phyloP scores from a whole-genome alignment of 1,140 invertebrate genomes.

The Drosophila prosaltans region DNA sequence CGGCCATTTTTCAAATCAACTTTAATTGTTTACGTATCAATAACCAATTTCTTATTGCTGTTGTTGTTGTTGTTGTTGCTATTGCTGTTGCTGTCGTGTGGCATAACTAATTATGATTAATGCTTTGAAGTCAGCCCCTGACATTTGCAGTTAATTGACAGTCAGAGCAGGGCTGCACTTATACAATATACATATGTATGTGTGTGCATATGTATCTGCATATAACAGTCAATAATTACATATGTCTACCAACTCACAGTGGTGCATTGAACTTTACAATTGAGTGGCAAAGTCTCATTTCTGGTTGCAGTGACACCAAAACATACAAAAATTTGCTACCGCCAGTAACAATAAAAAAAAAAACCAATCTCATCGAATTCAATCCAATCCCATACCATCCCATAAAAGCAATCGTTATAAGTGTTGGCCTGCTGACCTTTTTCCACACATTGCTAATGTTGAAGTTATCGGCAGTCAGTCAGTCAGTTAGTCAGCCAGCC shows the following conservation, averaged over 20 bases:
- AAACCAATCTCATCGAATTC: slow-evolving; percentile 1
- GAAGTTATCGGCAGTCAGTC: slow-evolving; percentile 40
- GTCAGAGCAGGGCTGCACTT: slow-evolving; percentile 40
- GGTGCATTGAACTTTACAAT: slow-evolving; percentile 62
- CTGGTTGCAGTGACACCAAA: slow-evolving; percentile 13
- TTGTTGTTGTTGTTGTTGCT: slow-evolving; percentile 34
- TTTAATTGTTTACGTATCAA: slow-evolving; percentile 78
- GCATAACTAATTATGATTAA: slow-evolving; percentile 81
- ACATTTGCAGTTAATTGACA: slow-evolving; percentile 77
- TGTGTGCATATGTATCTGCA: not conserved
- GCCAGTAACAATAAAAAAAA: not conserved
- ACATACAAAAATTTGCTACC: slow-evolving; percentile 39
- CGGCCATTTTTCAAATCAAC: slow-evolving; percentile 66
- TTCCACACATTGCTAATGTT: slow-evolving; percentile 59
- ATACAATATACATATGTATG: slow-evolving; percentile 1
- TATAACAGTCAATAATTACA: not conserved
- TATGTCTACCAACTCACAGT: not conserved
- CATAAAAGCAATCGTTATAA: slow-evolving; percentile 26
- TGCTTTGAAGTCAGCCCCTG: slow-evolving; percentile 63
- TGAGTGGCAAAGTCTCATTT: slow-evolving; percentile 28
- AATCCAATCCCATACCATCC: slow-evolving; percentile 25
- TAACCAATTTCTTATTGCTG: slow-evolving; percentile 43
- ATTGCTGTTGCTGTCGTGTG: slow-evolving; percentile 63
- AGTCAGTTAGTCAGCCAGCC: slow-evolving; percentile 37
- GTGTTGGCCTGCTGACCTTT: slow-evolving; percentile 65